Base-by-base conservation (phyloP, 2,888 invertebrate species). In the Cryptophagus acutangulus region DNA sequence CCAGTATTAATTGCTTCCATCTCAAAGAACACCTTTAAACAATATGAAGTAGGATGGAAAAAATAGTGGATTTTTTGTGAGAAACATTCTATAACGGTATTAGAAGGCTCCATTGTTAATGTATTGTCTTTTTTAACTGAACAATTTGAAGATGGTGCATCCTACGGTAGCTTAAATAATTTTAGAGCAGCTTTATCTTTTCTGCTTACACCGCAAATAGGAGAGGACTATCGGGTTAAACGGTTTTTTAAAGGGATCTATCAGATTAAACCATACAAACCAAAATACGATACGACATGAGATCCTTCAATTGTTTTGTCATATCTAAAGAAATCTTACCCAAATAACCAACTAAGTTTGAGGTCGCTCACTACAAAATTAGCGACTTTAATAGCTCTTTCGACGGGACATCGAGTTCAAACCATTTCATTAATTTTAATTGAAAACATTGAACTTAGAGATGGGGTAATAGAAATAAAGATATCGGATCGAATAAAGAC, bases 171-270 rank as follows among this genome's bases (percentile, higher is more conserved):
- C 2, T 38, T 57, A 6, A 55, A 57, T 38, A 46, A 45, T 2
- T 31, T 44, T 17, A 33, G 57, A 24, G 51, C 55, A 2, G 58
- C 58, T 1, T 30, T 58, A 13, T 31, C 54, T 0, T 40, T 55
- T 13, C 39, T 56, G 12, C 15, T 43, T 9, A 29, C 38, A 18
- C 36, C 25, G 2, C 34, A 44, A 3, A 20, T 52, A 10, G 48
- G 44, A 12, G 29, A 45, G 24, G 33, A 52, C 15, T 36, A 38
- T 1, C 26, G 31, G 17, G 30, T 53, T 9, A 47, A 46, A 41
- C 26, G 55, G 6, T 57, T 51, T 36, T 38, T 56, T n/a, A 53
- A 29, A 12, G 36, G 36, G 5, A 17, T 16, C 4, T 36, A 12
- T 16, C 28, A 17, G 4, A 17, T 37, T 17, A 20, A 12, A n/a